phyloP scores from a whole-genome alignment of 2,888 invertebrate genomes.

The Drosophila parthenogenetica region DNA sequence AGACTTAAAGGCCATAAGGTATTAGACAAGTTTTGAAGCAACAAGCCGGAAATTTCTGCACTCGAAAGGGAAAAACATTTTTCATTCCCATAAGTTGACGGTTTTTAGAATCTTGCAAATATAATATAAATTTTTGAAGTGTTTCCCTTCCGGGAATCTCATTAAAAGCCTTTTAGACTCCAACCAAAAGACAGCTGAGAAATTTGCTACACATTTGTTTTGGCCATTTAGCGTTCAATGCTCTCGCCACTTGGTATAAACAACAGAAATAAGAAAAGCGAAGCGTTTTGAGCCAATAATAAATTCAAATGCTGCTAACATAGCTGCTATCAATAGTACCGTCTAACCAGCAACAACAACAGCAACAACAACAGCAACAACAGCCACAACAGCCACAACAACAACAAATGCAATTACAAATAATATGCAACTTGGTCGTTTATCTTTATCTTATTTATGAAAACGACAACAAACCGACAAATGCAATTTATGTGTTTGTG shows the following conservation, averaged over 20 bases:
- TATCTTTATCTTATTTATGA: slow-evolving; percentile 83
- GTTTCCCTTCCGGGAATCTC: slow-evolving; percentile 52
- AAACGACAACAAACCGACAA: slow-evolving; percentile 84
- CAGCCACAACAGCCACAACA: slow-evolving; percentile 66
- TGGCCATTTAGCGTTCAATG: slow-evolving; percentile 60
- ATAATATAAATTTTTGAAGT: slow-evolving; percentile 7
- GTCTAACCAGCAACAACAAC: slow-evolving; percentile 51
- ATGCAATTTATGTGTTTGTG: slow-evolving; percentile 83
- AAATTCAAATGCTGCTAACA: slow-evolving; percentile 77
- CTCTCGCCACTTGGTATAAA: slow-evolving; percentile 64
- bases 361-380: slow-evolving; percentile 57
- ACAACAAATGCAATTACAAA: slow-evolving; percentile 83
- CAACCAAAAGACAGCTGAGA: slow-evolving; percentile 31
- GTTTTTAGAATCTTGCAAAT: slow-evolving; percentile 1
- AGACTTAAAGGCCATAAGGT: slow-evolving; percentile 9
- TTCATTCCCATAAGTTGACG: neutral
- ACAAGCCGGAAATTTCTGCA: slow-evolving; percentile 29
- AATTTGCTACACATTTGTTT: slow-evolving; percentile 58
- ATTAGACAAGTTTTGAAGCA: slow-evolving; percentile 12
- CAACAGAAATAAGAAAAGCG: slow-evolving; percentile 42
- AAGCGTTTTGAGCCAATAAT: slow-evolving; percentile 68
- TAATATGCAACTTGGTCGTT: slow-evolving; percentile 84
- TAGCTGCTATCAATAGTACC: slow-evolving; percentile 70
- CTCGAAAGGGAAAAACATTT: slow-evolving; percentile 3
- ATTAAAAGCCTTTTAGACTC: slow-evolving; percentile 47